A percentile compares a stretch with the other conserved stretches of the same genome.
phyloP scores from a whole-genome alignment of 2,888 invertebrate genomes.

The Andrena bucephala region DNA sequence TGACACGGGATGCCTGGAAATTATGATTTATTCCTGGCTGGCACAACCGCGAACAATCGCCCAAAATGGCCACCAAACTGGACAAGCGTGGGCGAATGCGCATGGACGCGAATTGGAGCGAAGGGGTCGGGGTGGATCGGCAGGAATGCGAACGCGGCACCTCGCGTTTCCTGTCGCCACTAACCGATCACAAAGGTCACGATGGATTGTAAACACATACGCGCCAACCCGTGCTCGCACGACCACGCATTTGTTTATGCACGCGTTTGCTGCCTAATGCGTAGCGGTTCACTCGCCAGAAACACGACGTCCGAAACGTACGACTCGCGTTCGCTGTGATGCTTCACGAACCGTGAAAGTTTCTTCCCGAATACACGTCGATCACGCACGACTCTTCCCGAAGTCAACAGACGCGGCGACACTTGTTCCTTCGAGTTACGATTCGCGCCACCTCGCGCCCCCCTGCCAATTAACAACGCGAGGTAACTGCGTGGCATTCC shows the following conservation, averaged over 20 bases:
- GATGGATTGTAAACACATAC: conserved; percentile 42
- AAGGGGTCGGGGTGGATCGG: background rate
- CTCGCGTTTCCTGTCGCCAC: conserved; percentile 51
- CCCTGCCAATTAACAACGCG: background rate
- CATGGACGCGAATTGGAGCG: background rate
- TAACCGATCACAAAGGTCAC: conserved; percentile 48
- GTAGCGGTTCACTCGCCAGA: conserved; percentile 57
- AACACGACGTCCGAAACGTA: conserved; percentile 41
- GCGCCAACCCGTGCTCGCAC: conserved; percentile 28
- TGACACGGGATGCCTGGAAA: conserved; percentile 4
- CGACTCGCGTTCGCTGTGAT: conserved; percentile 47
- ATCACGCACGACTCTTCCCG: background rate
- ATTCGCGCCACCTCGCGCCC: background rate
- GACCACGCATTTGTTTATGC: conserved; percentile 30
- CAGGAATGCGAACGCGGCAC: conserved; percentile 41
- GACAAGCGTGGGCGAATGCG: background rate
- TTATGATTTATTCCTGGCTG: conserved; percentile 23
- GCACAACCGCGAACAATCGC: conserved; percentile 22
- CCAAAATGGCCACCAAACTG: conserved; percentile 16
- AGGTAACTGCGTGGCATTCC: background rate
- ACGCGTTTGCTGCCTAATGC: conserved; percentile 24
- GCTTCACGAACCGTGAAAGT: conserved; percentile 57
- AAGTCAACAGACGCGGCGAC: background rate
- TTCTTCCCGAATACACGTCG: background rate
- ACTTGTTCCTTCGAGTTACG: background rate